A percentile compares a stretch with the other conserved stretches of the same genome.
These are phyloP conservation scores for Drosophila oshimai DNA, from an alignment of 1,140 invertebrate genomes.

Conservation along the genomic window DNA sequence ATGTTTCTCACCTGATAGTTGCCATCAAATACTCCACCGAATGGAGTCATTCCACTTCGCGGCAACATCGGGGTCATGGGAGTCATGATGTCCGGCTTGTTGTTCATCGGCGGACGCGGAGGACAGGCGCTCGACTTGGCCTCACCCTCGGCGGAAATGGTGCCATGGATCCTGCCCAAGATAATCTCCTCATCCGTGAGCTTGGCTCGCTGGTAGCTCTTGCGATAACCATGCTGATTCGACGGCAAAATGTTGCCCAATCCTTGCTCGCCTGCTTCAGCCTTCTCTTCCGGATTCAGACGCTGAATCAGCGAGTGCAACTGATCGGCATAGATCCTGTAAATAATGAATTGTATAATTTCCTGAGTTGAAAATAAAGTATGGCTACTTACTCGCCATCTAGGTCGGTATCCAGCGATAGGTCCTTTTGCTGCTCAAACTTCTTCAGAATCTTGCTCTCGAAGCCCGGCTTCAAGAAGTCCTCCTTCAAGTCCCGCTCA, in stretches of 20 bases:
- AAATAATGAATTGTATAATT: not conserved
- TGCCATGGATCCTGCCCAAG: slow-evolving; percentile 80
- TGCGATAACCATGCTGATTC: slow-evolving; percentile 40
- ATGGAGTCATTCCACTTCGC: slow-evolving; percentile 51
- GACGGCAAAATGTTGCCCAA: slow-evolving; percentile 56
- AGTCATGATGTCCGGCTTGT: slow-evolving; percentile 70
- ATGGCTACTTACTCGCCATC: slow-evolving; percentile 73
- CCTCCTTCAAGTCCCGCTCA: slow-evolving; percentile 69
- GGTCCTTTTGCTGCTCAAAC: slow-evolving; percentile 60
- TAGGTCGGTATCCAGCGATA: slow-evolving; percentile 71
- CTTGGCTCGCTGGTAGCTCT: slow-evolving; percentile 20
- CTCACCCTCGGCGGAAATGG: slow-evolving; percentile 54
- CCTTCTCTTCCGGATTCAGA: slow-evolving; percentile 53
- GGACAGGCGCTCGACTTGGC: slow-evolving; percentile 5
- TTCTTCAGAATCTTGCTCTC: slow-evolving; percentile 71
- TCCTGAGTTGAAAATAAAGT: not conserved
- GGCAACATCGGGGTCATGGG: slow-evolving; percentile 74
- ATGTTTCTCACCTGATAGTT: slow-evolving; percentile 52
- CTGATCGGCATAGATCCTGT: slow-evolving; percentile 78
- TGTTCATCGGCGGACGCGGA: slow-evolving; percentile 37
- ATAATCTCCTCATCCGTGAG: slow-evolving; percentile 77
- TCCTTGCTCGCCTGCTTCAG: slow-evolving; percentile 4
- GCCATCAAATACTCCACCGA: slow-evolving; percentile 77
- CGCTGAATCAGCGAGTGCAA: slow-evolving; percentile 76
- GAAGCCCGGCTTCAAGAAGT: slow-evolving; percentile 78